A percentile compares a stretch with the other conserved stretches of the same genome.
phyloP scores from a whole-genome alignment of 1,140 invertebrate genomes.

The Trichonephila clavipes region DNA sequence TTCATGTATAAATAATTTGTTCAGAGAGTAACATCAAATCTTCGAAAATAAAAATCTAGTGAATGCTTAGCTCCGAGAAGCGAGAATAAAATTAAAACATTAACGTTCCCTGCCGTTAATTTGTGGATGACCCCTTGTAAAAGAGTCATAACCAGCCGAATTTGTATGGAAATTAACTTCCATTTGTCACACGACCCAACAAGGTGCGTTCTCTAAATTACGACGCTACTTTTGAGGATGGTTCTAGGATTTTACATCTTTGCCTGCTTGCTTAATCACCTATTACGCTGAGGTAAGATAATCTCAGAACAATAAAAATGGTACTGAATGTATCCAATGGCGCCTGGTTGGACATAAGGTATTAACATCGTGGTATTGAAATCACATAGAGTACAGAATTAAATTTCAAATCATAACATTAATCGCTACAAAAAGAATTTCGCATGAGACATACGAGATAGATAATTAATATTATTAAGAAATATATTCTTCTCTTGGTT shows the following conservation, averaged over 20 bases:
- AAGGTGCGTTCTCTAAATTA: background rate
- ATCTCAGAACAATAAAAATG: no score
- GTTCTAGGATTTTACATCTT: background rate
- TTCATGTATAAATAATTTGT: background rate
- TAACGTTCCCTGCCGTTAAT: background rate
- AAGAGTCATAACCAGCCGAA: background rate
- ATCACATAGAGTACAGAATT: no score
- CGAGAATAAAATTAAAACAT: background rate
- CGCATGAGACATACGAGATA: no score
- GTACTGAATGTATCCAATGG: no score
- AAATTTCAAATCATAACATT: no score
- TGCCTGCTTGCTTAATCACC: background rate
- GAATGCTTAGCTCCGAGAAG: background rate
- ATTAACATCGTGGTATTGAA: background rate
- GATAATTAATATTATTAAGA: no score
- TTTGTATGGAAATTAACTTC: background rate
- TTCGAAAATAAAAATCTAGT: no score
- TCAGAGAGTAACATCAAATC: background rate
- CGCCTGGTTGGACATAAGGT: no score
- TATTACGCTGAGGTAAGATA: background rate
- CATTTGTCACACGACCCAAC: background rate
- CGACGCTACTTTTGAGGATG: background rate
- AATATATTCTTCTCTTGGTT: no score
- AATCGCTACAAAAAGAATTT: no score
- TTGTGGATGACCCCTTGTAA: background rate